Base-by-base conservation (phyloP, 2,888 invertebrate species). In the Hydraecia micacea region DNA sequence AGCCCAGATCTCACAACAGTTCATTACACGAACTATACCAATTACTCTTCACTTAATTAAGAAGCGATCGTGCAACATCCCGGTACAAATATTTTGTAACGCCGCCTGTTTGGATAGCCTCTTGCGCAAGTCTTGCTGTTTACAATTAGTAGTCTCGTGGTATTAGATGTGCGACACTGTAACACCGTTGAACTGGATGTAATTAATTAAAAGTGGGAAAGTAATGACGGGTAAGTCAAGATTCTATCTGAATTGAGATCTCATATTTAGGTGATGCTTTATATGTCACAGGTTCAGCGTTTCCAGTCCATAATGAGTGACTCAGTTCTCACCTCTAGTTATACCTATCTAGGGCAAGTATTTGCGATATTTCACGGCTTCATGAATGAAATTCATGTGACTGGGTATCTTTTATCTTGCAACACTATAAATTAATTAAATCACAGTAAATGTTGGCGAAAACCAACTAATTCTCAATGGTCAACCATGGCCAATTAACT, bases 1-100 rank as follows among this genome's bases (percentile, higher is more conserved):
- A 80, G 36, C 36, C 32, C 36, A 69, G 60, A 68, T 77, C 52
- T 70, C 49, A 73, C 42, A 65, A 83, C 71, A 83, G 15, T 76
- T 72, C 60, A 73, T 79, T 79, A 83, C 39, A 74, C 71, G 36
- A 83, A 76, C 68, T 65, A 60, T 49, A 75, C 67, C 84, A 85
- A 84, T 83, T 72, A 83, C 73, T 74, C 71, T 74, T 76, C 36
- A 79, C 58, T 76, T 80, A 83, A 86, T 85, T 85, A 80, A 75
- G 65, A 75, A 73, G 62, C 49, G 65, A 71, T 77, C 71, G 77
- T 76, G 66, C 81, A 84, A 83, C 62, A 69, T 81, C 75, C 55
- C 18, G 32, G 46, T 66, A 75, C 78, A 46, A 65, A 81, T 77
- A 71, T 86, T 81, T 81, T 79, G 84, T 67, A 86, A 81, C n/a